Conservation (phyloP, 2,797 vertebrate species). For the Antennarius maculatus region DNA sequence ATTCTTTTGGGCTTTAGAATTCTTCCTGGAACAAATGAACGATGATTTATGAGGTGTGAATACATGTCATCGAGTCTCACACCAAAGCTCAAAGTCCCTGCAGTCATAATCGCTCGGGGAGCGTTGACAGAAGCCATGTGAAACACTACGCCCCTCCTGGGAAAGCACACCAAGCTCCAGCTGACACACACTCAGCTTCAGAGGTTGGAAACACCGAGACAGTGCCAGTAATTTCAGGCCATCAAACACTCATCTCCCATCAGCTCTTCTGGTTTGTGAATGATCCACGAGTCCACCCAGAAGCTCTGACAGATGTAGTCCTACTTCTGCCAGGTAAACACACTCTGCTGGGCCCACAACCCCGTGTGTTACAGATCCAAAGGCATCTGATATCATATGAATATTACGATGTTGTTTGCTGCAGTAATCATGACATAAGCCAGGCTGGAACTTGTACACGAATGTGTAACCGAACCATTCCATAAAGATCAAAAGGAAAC, state of each 20-base stretch:
- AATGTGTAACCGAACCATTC: too few species aligned
- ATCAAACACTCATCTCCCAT: not conserved
- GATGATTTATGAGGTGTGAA: constrained; percentile 16
- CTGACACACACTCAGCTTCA: not conserved
- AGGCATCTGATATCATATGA: not conserved
- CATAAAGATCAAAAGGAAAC: not conserved
- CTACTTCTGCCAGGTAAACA: constrained; percentile 8
- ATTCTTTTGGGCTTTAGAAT: constrained; percentile 4
- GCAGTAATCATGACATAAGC: not conserved
- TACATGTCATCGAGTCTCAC: constrained; percentile 29
- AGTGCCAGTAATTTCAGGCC: constrained; percentile 24
- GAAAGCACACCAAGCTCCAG: not conserved
- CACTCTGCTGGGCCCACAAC: not conserved
- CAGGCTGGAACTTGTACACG: not conserved
- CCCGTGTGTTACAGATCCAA: not conserved
- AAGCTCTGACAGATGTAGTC: not conserved
- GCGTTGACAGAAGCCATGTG: constrained; percentile 36
- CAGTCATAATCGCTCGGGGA: constrained; percentile 13
- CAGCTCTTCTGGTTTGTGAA: constrained; percentile 17
- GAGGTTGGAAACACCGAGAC: constrained; percentile 17
- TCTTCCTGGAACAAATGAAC: not conserved
- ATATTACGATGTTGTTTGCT: not conserved
- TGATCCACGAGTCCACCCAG: constrained; percentile 13
- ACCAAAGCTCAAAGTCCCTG: constrained; percentile 32
- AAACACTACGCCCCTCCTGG: constrained; percentile 20